phyloP scores from a whole-genome alignment of 2,797 vertebrate genomes.

The Vespertilio murinus region DNA sequence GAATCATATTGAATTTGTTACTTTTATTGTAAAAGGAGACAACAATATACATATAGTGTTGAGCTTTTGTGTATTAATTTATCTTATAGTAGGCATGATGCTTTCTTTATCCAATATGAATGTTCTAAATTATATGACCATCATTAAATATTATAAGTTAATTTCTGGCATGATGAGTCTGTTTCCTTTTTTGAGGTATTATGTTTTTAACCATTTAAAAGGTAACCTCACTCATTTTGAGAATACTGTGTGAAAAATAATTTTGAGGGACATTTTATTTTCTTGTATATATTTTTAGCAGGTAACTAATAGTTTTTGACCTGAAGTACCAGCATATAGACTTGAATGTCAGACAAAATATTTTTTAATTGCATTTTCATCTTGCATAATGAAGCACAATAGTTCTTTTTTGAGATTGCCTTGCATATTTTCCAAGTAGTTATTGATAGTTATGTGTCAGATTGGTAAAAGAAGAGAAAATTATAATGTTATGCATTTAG shows the following conservation, averaged over 20 bases:
- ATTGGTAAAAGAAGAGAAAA: slow-evolving; percentile 26
- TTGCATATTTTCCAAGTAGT: slow-evolving; percentile 28
- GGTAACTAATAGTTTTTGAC: slow-evolving; percentile 68
- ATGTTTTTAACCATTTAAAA: slow-evolving; percentile 9
- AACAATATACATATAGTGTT: neutral
- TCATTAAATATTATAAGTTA: slow-evolving; percentile 44
- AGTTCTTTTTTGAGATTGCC: slow-evolving; percentile 46
- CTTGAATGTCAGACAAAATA: slow-evolving; percentile 44
- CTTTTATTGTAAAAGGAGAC: neutral
- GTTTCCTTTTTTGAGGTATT: neutral
- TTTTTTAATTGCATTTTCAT: slow-evolving; percentile 55
- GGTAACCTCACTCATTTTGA: slow-evolving; percentile 33
- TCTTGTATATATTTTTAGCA: slow-evolving; percentile 47
- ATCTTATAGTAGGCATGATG: neutral
- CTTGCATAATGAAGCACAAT: slow-evolving; percentile 20
- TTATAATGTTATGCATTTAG: neutral
- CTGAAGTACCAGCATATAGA: slow-evolving; percentile 18
- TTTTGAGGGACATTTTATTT: slow-evolving; percentile 41
- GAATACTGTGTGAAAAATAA: slow-evolving; percentile 21
- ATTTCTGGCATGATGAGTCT: neutral
- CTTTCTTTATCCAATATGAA: neutral
- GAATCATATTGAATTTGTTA: neutral
- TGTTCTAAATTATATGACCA: neutral
- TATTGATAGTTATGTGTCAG: neutral
- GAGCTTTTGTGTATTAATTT: neutral